phyloP scores from a whole-genome alignment of 2,888 invertebrate species.

The Dicranocentrus wangi region DNA sequence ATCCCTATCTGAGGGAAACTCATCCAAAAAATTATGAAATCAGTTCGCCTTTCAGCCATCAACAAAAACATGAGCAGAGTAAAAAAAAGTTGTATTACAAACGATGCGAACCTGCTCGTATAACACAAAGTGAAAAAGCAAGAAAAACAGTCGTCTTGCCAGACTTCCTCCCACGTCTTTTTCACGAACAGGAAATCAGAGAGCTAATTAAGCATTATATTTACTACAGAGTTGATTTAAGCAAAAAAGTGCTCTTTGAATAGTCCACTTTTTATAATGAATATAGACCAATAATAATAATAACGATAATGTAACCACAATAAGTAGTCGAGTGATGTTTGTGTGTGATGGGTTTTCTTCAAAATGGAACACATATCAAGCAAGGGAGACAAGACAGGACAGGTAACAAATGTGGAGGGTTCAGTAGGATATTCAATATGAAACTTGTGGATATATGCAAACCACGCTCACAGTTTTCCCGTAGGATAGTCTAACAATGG shows the following conservation, averaged over 20 bases:
- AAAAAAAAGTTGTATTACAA: not conserved
- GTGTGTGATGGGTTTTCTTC: not conserved
- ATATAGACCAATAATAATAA: constrained; percentile 37
- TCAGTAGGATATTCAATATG: not conserved
- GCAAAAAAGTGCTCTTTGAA: constrained; percentile 7
- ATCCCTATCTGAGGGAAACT: not conserved
- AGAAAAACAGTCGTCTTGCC: constrained; percentile 34
- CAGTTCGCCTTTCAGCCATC: not conserved
- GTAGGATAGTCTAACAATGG: no score
- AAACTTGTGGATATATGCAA: not conserved
- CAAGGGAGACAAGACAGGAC: constrained; percentile 20
- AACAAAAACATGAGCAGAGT: not conserved
- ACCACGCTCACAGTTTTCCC: not conserved
- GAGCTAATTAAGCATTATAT: constrained; percentile 50
- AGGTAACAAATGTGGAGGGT: constrained; percentile 33
- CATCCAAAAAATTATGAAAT: constrained; percentile 16
- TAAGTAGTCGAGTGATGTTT: no score
- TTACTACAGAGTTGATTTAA: not conserved
- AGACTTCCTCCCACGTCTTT: constrained; percentile 58
- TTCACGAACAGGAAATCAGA: constrained; percentile 56
- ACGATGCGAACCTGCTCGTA: no score
- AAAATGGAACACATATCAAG: no score
- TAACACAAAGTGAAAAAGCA: constrained; percentile 5
- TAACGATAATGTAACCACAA: constrained; percentile 2
- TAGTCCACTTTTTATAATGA: constrained; percentile 10